phyloP scores from a whole-genome alignment of 2,797 vertebrate species.

The Perodicticus potto region DNA sequence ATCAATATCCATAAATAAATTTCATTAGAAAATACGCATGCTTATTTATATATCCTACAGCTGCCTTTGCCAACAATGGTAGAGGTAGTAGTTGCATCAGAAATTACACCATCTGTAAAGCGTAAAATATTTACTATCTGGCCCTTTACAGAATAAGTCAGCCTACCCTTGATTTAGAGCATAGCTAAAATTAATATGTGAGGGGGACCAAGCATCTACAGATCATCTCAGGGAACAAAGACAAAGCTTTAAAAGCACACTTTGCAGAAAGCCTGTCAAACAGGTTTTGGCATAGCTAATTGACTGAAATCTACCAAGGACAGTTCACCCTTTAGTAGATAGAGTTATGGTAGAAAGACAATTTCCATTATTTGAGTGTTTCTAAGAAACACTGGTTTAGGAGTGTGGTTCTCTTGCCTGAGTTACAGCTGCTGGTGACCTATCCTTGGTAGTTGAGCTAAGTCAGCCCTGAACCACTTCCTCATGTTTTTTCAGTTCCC shows the following conservation, averaged over 20 bases:
- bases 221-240: neutral
- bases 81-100: neutral
- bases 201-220: neutral
- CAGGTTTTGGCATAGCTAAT: neutral
- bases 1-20: conserved; percentile 12
- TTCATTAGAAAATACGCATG: neutral
- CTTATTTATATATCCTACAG: neutral
- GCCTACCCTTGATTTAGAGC: neutral
- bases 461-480: neutral
- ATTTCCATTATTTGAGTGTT: conserved; percentile 11
- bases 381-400: conserved; percentile 25
- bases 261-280: neutral
- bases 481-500: neutral
- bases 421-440: neutral
- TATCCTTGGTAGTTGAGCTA: neutral
- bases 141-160: neutral
- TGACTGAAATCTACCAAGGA: conserved; percentile 6
- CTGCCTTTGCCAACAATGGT: neutral
- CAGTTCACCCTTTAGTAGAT: neutral
- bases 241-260: neutral
- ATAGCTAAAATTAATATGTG: neutral
- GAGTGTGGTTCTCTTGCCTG: neutral
- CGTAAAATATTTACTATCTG: conserved; percentile 4
- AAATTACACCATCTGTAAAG: conserved; percentile 11
- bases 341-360: neutral